Percentiles rank a stretch among this genome's conserved stretches.
Evolutionary conservation across 2,113 vertebrate species (phyloP).

Genomic region (Callithrix jacchus): DNA sequence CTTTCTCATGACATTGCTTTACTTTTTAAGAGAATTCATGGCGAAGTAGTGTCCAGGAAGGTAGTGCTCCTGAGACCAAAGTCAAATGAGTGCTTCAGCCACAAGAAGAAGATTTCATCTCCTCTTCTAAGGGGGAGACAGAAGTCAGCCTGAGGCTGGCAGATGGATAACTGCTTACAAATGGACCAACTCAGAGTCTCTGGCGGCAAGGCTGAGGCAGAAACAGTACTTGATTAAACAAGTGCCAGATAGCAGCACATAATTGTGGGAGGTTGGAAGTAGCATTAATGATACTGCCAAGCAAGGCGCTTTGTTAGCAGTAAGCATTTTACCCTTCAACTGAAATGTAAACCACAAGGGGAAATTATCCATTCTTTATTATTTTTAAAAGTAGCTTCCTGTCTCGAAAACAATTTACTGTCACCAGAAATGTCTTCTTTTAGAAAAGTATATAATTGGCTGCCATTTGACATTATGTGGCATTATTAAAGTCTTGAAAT

Average conservation of each 20-base stretch:
- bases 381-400: conserved; percentile 36
- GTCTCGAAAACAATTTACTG: conserved; percentile 61
- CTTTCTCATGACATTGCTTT: conserved; percentile 15
- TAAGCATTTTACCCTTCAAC: conserved; percentile 28
- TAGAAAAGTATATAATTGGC: conserved; percentile 57
- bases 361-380: conserved; percentile 55
- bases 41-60: background rate
- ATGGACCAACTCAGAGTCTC: conserved; percentile 56
- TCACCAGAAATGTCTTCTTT: conserved; percentile 56
- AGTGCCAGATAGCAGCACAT: background rate
- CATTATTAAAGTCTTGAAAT: conserved; percentile 71
- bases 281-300: conserved; percentile 9
- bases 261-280: background rate
- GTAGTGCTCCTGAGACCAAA: conserved; percentile 58
- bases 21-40: conserved; percentile 54
- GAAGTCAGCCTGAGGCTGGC: conserved; percentile 52
- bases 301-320: conserved; percentile 58
- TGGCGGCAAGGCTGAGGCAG: conserved; percentile 10
- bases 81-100: conserved; percentile 50
- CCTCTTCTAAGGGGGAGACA: conserved; percentile 61
- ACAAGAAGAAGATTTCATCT: conserved; percentile 46
- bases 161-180: conserved; percentile 57
- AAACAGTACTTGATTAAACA: conserved; percentile 66
- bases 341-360: conserved; percentile 35
- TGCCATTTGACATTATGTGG: conserved; percentile 58